phyloP scores from a whole-genome alignment of 2,797 vertebrate species.

The Melanotaenia trifasciata region DNA sequence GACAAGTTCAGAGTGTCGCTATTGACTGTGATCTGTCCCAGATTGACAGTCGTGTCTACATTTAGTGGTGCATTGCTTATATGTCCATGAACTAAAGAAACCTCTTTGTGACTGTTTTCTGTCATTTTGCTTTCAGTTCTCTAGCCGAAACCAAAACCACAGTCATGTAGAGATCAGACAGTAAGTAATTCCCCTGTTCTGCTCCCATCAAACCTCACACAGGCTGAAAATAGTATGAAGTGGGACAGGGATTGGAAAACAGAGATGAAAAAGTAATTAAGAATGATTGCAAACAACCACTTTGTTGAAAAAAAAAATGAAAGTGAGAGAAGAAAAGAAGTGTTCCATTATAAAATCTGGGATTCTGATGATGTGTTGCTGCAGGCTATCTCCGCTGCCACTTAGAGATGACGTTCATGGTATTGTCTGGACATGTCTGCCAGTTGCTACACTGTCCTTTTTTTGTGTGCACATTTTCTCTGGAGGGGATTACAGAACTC shows the following conservation, averaged over 20 bases:
- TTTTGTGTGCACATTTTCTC: constrained; percentile 46
- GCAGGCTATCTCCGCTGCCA: constrained; percentile 57
- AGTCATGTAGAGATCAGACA: constrained; percentile 67
- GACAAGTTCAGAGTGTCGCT: constrained; percentile 54
- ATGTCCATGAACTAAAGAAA: constrained; percentile 38
- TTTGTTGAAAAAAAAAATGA: constrained; percentile 12
- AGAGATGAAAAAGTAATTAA: constrained; percentile 15
- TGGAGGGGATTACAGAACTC: constrained; percentile 66
- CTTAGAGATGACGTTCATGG: constrained; percentile 52
- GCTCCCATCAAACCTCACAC: constrained; percentile 62
- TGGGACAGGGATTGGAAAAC: constrained; percentile 33
- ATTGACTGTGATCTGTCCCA: constrained; percentile 12
- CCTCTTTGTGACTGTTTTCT: constrained; percentile 40
- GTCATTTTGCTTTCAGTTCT: constrained; percentile 39
- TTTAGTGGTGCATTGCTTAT: constrained; percentile 20
- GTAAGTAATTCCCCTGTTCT: constrained; percentile 67
- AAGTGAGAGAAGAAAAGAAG: constrained; percentile 20
- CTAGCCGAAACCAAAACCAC: constrained; percentile 61
- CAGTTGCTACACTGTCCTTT: constrained; percentile 61
- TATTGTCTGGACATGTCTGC: constrained; percentile 76
- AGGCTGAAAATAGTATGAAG: constrained; percentile 56
- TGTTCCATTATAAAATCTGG: constrained; percentile 61
- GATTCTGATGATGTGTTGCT: constrained; percentile 62
- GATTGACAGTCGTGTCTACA: constrained; percentile 6
- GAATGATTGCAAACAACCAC: constrained; percentile 36